These are phyloP conservation scores for Spondyliosoma cantharus DNA, from an alignment of 2,797 vertebrate genomes.

Conservation along the genomic window DNA sequence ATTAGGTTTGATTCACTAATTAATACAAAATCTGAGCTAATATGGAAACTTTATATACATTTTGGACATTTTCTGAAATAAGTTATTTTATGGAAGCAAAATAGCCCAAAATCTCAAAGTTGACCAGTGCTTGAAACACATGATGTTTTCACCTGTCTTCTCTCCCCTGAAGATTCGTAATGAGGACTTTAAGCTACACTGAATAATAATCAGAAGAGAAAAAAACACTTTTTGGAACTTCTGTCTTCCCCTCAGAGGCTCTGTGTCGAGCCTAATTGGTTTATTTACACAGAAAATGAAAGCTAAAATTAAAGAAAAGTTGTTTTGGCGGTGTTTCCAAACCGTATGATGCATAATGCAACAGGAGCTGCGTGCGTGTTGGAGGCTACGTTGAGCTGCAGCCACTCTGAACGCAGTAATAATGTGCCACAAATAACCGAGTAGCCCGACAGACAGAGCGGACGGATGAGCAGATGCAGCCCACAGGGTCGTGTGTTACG, in stretches of 20 bases:
- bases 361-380: neutral
- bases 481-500: slow-evolving; percentile 26
- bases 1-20: too few relatives aligned
- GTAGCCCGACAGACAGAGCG: slow-evolving; percentile 18
- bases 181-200: neutral
- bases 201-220: slow-evolving; percentile 4
- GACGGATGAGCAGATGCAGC: slow-evolving; percentile 27
- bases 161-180: neutral
- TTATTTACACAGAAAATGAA: slow-evolving; percentile 15
- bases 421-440: slow-evolving; percentile 30
- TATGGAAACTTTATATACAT: too few relatives aligned
- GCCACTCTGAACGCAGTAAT: slow-evolving; percentile 8
- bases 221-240: neutral
- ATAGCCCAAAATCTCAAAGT: too few relatives aligned
- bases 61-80: too few relatives aligned
- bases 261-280: neutral
- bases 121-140: too few relatives aligned
- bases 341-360: slow-evolving; percentile 15
- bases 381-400: slow-evolving; percentile 4
- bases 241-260: neutral
- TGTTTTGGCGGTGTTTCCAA: slow-evolving; percentile 3
- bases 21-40: too few relatives aligned
- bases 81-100: too few relatives aligned
- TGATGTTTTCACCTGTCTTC: too few relatives aligned
- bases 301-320: slow-evolving; percentile 5